phyloP scores from a whole-genome alignment of 2,797 vertebrate genomes.

The Protosalanx chinensis region DNA sequence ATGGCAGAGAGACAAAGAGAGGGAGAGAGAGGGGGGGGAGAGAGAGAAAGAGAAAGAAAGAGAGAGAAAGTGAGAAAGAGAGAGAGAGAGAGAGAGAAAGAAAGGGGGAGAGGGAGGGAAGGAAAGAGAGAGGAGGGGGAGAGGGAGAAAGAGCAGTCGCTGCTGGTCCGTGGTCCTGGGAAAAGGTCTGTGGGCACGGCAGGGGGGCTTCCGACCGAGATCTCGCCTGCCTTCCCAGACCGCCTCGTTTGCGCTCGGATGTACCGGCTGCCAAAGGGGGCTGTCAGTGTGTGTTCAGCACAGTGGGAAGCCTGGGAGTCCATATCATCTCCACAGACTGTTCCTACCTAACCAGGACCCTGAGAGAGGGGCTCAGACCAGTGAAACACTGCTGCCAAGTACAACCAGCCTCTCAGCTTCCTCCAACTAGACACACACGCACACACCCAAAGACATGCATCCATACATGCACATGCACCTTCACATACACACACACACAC shows the following conservation, averaged over 20 bases:
- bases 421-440: slow-evolving; percentile 65
- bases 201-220: slow-evolving; percentile 70
- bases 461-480: background rate
- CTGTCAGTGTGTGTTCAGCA: slow-evolving; percentile 67
- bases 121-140: no score
- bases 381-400: slow-evolving; percentile 66
- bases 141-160: slow-evolving; percentile 32
- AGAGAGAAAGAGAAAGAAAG: background rate
- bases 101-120: slow-evolving; percentile 59
- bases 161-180: slow-evolving; percentile 73
- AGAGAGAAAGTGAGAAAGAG: background rate
- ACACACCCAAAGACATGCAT: slow-evolving; percentile 30
- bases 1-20: background rate
- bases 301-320: slow-evolving; percentile 69
- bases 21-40: background rate
- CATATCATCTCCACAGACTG: slow-evolving; percentile 75
- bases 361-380: background rate
- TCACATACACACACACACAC: no score
- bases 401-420: slow-evolving; percentile 63
- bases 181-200: slow-evolving; percentile 72
- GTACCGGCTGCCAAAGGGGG: slow-evolving; percentile 72
- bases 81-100: slow-evolving; percentile 29
- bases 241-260: slow-evolving; percentile 70
- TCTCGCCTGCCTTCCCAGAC: slow-evolving; percentile 73
- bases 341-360: slow-evolving; percentile 59